Base-by-base conservation (phyloP, 2,113 vertebrate genomes). In the Manacus vitellinus region DNA sequence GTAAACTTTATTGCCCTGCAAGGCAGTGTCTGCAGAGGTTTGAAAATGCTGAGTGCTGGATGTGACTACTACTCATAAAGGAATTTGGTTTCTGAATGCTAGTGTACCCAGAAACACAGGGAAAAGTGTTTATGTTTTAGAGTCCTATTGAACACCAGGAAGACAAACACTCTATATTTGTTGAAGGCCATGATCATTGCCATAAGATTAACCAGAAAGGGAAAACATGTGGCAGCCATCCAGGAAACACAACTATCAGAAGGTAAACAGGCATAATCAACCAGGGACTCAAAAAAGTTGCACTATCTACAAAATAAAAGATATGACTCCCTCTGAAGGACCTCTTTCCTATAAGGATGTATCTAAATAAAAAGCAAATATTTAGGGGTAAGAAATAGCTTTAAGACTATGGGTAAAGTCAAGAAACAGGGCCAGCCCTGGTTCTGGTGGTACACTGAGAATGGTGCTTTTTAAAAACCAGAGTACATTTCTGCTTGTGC, bases 121-220 rank as follows among this genome's bases (percentile, higher is more conserved):
- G 63, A 94, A 91, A 95, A 76, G 23, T 71, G n/a, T 85, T 96
- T 95, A 77, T 94, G 77, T 44, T 92, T 93, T 83, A 68, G 4
- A 92, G 25, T 18, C 28, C 73, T 89, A 24, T 70, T 88, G 89
- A 94, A 91, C 2, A 4, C 49, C 41, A 73, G 83, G 51, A 92
- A 59, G 66, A 96, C 77, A 96, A 96, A 91, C 73, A 84, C 33
- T 77, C 78, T 52, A 0, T 90, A 92, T 92, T 83, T 94, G 76
- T 68, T 92, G 91, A 96, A 96, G 95, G 91, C 80, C 91, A 89
- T 46, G 58, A 79, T 82, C 83, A 91, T 51, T 95, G 94, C 88
- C 6, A 2, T 87, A 75, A 94, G 88, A 92, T 95, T 96, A 94
- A 91, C 37, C 41, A 78, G 62, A 89, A 92, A 94, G 92, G 88